Percentiles rank a stretch among this genome's conserved stretches.
Evolutionary conservation across 2,888 invertebrate species (phyloP).

Genomic region (Plebejus argus): DNA sequence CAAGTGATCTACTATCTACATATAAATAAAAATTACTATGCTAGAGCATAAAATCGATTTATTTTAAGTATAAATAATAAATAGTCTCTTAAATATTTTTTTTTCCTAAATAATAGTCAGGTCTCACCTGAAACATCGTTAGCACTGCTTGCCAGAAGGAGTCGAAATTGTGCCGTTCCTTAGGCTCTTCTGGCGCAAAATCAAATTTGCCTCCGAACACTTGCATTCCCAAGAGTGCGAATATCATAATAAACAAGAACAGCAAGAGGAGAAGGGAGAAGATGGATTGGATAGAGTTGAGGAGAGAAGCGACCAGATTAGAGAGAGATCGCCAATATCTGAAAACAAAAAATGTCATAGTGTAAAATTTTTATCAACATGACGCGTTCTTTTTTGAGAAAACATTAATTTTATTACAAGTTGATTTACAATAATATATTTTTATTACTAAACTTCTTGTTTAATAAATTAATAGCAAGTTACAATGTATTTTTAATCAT

Average conservation of each 20-base stretch:
- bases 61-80: no score
- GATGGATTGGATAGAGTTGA: conserved; percentile 99
- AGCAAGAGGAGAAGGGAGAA: conserved; percentile 97
- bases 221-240: conserved; percentile 99
- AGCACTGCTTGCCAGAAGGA: conserved; percentile 98
- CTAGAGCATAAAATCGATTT: no score
- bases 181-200: conserved; percentile 88
- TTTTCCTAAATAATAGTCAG: neutral
- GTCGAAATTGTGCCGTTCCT: conserved; percentile 98
- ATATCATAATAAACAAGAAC: conserved; percentile 99
- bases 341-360: conserved; percentile 50
- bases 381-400: no score
- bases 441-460: no score
- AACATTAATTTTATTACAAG: no score
- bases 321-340: conserved; percentile 99
- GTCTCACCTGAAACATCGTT: conserved; percentile 97
- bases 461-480: no score
- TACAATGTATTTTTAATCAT: no score
- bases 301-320: conserved; percentile 97
- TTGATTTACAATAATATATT: no score
- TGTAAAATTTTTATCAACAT: no score
- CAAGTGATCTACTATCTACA: no score
- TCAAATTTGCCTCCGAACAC: conserved; percentile 99
- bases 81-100: no score
- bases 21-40: no score